These are phyloP conservation scores for Rhabdomys dilectus DNA, from an alignment of 2,113 vertebrate genomes.

Conservation along the genomic window DNA sequence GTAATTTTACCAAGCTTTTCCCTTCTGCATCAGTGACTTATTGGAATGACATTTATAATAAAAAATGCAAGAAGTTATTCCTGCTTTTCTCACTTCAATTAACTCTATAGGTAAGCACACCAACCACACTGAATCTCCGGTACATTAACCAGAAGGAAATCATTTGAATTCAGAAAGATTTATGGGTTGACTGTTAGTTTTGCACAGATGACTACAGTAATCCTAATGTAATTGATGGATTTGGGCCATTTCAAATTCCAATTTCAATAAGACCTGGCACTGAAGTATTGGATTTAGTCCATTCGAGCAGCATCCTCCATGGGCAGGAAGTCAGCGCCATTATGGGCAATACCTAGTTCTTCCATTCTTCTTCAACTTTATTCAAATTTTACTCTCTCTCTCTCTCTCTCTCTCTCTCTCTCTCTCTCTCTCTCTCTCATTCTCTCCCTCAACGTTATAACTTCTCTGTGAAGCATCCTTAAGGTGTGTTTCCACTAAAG, in stretches of 20 bases:
- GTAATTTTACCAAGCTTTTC: neutral
- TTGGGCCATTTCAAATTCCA: conserved; percentile 35
- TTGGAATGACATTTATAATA: conserved; percentile 74
- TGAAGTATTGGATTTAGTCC: neutral
- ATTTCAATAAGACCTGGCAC: conserved; percentile 8
- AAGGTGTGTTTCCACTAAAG: neutral
- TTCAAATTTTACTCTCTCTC: neutral
- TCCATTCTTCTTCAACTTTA: neutral
- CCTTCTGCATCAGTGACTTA: conserved; percentile 64
- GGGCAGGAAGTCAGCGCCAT: neutral
- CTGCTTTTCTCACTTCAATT: conserved; percentile 69
- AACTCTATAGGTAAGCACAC: conserved; percentile 66
- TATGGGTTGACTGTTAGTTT: conserved; percentile 23
- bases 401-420: no score
- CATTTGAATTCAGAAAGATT: conserved; percentile 62
- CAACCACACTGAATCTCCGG: conserved; percentile 40
- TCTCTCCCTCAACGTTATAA: neutral
- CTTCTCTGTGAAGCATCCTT: neutral
- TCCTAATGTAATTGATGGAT: conserved; percentile 46
- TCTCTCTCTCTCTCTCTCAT: no score
- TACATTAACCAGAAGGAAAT: conserved; percentile 72
- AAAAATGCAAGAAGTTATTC: conserved; percentile 77
- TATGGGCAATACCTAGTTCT: neutral
- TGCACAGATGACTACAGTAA: conserved; percentile 60
- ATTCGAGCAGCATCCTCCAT: neutral